Percentiles rank a stretch among this genome's conserved stretches.
These are phyloP conservation scores for Clavelina lepadiformis DNA, from an alignment of 23 tunicate genomes.

Conservation along the genomic window DNA sequence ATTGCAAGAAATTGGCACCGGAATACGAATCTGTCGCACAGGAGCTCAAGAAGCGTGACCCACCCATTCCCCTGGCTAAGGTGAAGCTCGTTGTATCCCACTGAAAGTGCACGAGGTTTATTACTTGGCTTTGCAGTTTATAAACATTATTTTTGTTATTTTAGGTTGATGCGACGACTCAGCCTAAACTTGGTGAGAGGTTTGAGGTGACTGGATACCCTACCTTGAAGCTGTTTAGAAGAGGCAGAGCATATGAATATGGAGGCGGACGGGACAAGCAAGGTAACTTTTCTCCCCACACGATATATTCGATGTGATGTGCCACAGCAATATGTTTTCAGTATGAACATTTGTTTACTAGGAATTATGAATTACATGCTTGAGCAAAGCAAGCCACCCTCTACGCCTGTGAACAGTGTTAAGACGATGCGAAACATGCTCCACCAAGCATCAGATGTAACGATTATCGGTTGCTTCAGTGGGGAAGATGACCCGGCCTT, in stretches of 20 bases:
- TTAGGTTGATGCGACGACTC: conserved; percentile 93
- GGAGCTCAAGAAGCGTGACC: conserved; percentile 48
- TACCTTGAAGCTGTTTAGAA: conserved; percentile 86
- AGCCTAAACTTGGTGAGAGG: conserved; percentile 38
- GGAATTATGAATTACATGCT: conserved; percentile 85
- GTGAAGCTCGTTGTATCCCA: conserved; percentile 2
- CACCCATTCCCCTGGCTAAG: conserved; percentile 89
- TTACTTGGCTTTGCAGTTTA: too few species aligned
- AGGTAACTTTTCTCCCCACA: conserved; percentile 30
- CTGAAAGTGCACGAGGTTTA: not conserved
- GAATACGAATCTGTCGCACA: conserved; percentile 95
- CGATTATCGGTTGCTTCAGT: conserved; percentile 83
- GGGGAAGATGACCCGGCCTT: conserved; percentile 61
- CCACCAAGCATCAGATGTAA: conserved; percentile 77
- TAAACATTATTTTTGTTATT: not conserved
- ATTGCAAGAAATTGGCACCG: conserved; percentile 92
- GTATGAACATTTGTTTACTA: conserved; percentile 5
- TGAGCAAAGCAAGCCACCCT: conserved; percentile 95
- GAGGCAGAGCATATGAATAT: conserved; percentile 86
- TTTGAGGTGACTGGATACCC: conserved; percentile 95
- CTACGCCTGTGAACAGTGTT: conserved; percentile 41
- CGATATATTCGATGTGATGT: too few species aligned
- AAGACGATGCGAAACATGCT: conserved; percentile 62
- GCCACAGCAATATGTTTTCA: too few species aligned
- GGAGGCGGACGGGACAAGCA: conserved; percentile 83